phyloP scores from a whole-genome alignment of 2,888 invertebrate genomes.

The Capitulum mitella region DNA sequence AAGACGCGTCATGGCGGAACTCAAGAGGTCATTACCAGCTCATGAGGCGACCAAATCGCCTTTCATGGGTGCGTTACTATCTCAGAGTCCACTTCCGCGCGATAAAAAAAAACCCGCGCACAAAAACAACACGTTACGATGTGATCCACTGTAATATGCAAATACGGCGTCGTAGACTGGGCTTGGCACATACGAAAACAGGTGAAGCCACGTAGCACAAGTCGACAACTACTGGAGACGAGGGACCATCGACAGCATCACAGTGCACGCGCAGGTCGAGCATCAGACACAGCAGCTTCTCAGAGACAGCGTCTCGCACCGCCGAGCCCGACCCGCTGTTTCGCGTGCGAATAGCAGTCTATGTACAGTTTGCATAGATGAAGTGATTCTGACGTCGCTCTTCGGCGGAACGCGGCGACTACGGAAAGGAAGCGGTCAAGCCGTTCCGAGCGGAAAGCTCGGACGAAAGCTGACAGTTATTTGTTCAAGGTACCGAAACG shows the following conservation, averaged over 20 bases:
- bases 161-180: not conserved
- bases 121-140: not conserved
- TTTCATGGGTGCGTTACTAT: too few species aligned
- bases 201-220: not conserved
- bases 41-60: too few species aligned
- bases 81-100: too few species aligned
- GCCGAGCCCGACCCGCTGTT: not conserved
- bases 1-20: too few species aligned
- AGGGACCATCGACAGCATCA: not conserved
- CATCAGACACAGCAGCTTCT: not conserved
- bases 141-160: not conserved
- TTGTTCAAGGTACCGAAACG: too few species aligned
- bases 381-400: too few species aligned
- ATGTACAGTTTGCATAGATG: conserved; percentile 1
- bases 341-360: not conserved
- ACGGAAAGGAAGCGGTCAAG: too few species aligned
- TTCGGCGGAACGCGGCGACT: too few species aligned
- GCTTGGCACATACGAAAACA: conserved; percentile 13
- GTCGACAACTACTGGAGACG: not conserved
- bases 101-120: too few species aligned
- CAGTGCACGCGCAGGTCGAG: not conserved
- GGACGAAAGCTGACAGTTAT: too few species aligned
- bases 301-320: not conserved
- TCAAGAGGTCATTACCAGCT: too few species aligned
- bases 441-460: too few species aligned